Evolutionary conservation across 2,888 invertebrate species (phyloP).

Genomic region (Tolmerus cingulatus): DNA sequence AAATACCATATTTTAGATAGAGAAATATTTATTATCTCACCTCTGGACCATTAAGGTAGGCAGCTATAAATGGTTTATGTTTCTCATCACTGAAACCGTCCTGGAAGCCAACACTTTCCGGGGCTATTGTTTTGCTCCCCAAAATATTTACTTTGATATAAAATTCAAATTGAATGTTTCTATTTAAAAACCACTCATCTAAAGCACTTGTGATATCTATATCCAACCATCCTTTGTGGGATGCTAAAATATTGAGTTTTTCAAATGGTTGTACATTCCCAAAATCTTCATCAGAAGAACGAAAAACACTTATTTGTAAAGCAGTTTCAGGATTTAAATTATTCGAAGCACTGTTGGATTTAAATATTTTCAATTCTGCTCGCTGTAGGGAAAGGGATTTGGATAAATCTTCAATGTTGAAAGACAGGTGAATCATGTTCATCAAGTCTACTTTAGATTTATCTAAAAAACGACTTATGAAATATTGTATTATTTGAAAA

Average conservation of each 20-base stretch:
- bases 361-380: slow-evolving; percentile 85
- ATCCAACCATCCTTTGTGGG: slow-evolving; percentile 84
- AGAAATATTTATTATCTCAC: slow-evolving; percentile 51
- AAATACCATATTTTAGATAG: background rate
- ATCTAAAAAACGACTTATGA: slow-evolving; percentile 65
- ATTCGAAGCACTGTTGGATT: slow-evolving; percentile 58
- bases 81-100: slow-evolving; percentile 76
- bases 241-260: slow-evolving; percentile 74
- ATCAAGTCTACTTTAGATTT: slow-evolving; percentile 60
- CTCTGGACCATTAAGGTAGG: slow-evolving; percentile 78
- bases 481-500: background rate
- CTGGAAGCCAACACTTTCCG: slow-evolving; percentile 76
- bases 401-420: slow-evolving; percentile 88
- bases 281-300: background rate
- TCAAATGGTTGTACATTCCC: background rate
- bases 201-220: slow-evolving; percentile 82
- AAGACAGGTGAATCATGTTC: slow-evolving; percentile 69
- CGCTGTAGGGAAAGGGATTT: slow-evolving; percentile 78
- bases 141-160: slow-evolving; percentile 69
- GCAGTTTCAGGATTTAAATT: slow-evolving; percentile 30
- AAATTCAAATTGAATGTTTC: slow-evolving; percentile 79
- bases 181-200: slow-evolving; percentile 79
- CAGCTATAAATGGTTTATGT: slow-evolving; percentile 89
- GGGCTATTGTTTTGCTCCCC: slow-evolving; percentile 68
- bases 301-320: slow-evolving; percentile 46